Percentiles rank a stretch among this genome's conserved stretches.
These are phyloP conservation scores for Gavia stellata DNA, from an alignment of 2,113 vertebrate species.

Conservation along the genomic window DNA sequence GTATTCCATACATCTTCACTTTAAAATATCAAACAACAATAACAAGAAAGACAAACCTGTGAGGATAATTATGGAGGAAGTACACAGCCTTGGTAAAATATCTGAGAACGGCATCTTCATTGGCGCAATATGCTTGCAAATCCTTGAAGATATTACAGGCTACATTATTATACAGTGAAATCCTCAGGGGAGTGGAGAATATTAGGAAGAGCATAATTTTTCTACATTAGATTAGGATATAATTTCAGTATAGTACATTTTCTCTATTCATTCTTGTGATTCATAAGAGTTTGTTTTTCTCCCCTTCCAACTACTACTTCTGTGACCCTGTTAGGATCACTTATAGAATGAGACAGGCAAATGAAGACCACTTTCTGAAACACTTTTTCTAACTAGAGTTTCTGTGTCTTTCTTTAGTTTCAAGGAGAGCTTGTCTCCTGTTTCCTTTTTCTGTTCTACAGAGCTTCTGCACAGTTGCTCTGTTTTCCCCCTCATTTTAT, in stretches of 20 bases:
- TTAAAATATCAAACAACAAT: not conserved
- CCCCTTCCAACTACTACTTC: not conserved
- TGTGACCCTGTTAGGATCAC: not conserved
- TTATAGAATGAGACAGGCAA: not conserved
- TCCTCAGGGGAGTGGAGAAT: not conserved
- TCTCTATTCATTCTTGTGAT: not conserved
- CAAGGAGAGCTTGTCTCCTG: not conserved
- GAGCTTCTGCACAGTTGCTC: not conserved
- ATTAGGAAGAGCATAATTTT: not conserved
- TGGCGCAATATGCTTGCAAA: not conserved
- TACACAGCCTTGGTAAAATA: not conserved
- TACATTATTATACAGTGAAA: not conserved
- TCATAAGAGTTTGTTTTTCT: not conserved
- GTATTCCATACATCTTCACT: not conserved
- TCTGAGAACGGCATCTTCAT: not conserved
- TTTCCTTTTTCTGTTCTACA: conserved; percentile 1
- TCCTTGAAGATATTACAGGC: not conserved
- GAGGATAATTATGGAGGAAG: not conserved
- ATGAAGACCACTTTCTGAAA: not conserved
- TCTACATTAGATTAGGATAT: not conserved
- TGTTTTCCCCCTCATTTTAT: not conserved
- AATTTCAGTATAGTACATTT: not conserved
- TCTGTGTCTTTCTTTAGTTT: not conserved
- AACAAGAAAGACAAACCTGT: not conserved
- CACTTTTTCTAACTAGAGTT: not conserved